Evolutionary conservation across 1,140 invertebrate genomes (phyloP), one percentile per base, ranked within the genome.

Genomic region (Drosophila takahashii): DNA sequence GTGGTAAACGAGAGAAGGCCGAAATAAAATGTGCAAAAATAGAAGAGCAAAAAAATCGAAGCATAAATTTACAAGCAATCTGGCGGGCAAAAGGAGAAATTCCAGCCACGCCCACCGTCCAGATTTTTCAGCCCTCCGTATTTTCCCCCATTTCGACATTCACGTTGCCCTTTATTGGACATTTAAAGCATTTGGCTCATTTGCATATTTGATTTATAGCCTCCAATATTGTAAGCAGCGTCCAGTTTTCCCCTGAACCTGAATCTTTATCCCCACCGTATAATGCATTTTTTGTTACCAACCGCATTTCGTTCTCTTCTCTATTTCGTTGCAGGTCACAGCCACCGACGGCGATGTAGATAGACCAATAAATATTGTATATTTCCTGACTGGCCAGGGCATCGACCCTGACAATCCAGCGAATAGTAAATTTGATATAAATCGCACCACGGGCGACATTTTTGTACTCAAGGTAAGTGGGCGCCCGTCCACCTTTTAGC

Each of bases 311-410:
- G 26, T 15, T 37, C 72, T 73, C 16, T 77, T 94, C 94, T 94
- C 39, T 93, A 92, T 60, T 94, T 65, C 32, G 5, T 76, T 72
- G 22, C 83, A 91, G 90, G 90, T 91, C 78, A 91, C 90, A 45
- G 90, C 95, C 62, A 95, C 94, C 59, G 95, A 96, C 84, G 95
- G 94, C 60, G 95, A 96, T 92, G 93, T 93, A 71, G 94, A 95
- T 91, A 93, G 95, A 61, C 93, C 93, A 72, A 94, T 94, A 75
- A 94, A 94, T 67, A 96, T 96, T 89, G 94, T 95, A 51, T 96
- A 96, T 92, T 94, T 94, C 86, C 92, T 96, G 51, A 95, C 95
- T 44, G 95, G 95, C 22, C 95, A 95, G 91, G 95, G 95, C 56
- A 95, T 95, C 64, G 94, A 95, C 79, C 93, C 94, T 54, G 93